Percentiles rank a stretch among this genome's conserved stretches.
Evolutionary conservation across 2,113 vertebrate genomes (phyloP).

Genomic region (Echinops telfairi): DNA sequence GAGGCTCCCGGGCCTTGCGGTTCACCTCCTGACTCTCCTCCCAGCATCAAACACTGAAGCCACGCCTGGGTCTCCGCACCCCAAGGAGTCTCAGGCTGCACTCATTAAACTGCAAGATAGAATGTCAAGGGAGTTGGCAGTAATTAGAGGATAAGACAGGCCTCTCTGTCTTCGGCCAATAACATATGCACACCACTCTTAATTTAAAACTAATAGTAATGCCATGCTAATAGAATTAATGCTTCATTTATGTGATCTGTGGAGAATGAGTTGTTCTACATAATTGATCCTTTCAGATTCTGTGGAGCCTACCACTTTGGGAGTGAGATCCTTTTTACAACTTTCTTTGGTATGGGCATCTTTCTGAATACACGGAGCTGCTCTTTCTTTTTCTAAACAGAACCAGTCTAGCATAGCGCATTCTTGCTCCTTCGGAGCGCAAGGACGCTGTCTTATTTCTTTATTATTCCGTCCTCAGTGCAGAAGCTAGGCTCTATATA

Average conservation of each 20-base stretch:
- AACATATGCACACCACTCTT: constrained; percentile 23
- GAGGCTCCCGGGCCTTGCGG: background rate
- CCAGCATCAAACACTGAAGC: background rate
- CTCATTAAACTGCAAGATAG: constrained; percentile 27
- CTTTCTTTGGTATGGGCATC: background rate
- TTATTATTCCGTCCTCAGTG: background rate
- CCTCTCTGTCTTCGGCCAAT: constrained; percentile 60
- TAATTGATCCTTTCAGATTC: constrained; percentile 26
- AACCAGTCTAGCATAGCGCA: background rate
- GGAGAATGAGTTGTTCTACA: constrained; percentile 23
- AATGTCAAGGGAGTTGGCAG: constrained; percentile 43
- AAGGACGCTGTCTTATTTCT: background rate
- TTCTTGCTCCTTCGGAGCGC: background rate
- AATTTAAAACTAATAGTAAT: constrained; percentile 58
- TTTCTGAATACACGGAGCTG: constrained; percentile 29
- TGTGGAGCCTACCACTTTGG: background rate
- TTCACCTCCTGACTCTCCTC: constrained; percentile 31
- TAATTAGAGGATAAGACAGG: constrained; percentile 62
- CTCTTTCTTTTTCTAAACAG: constrained; percentile 48
- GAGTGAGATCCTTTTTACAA: background rate
- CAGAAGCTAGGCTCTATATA: background rate
- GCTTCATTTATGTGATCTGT: constrained; percentile 15
- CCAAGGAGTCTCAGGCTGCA: background rate
- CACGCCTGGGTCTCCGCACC: background rate
- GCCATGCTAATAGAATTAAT: constrained; percentile 48